Conservation (phyloP, 2,797 vertebrate genomes). For the Melanotaenia trifasciata region DNA sequence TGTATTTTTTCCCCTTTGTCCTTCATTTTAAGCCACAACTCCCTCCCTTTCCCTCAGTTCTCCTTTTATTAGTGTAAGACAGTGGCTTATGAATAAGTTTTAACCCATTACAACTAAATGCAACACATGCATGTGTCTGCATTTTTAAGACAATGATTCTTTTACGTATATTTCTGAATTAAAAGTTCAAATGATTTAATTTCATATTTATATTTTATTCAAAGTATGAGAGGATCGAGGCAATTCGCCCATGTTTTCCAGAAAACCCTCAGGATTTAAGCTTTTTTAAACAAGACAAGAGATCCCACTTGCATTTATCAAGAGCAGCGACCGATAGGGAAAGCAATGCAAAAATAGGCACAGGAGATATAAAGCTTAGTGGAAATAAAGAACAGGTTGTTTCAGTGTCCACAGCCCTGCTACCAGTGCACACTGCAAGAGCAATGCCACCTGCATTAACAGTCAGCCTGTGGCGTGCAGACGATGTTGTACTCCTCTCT, state of each 20-base stretch:
- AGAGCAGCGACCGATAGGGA: slow-evolving; percentile 49
- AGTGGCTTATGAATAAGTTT: slow-evolving; percentile 45
- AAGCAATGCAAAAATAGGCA: slow-evolving; percentile 60
- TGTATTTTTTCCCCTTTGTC: slow-evolving; percentile 50
- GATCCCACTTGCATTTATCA: slow-evolving; percentile 72
- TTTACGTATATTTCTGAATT: background rate
- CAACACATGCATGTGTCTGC: background rate
- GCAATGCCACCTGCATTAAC: slow-evolving; percentile 65
- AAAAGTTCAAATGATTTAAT: background rate
- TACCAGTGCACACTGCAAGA: slow-evolving; percentile 20
- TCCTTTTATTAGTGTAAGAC: slow-evolving; percentile 66
- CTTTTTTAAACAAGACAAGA: slow-evolving; percentile 19
- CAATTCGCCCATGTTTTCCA: background rate
- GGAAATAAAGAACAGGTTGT: slow-evolving; percentile 37
- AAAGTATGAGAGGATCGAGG: background rate
- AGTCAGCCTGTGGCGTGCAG: slow-evolving; percentile 38
- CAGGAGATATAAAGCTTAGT: slow-evolving; percentile 19
- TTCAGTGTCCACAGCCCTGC: slow-evolving; percentile 16
- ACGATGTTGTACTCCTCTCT: slow-evolving; percentile 33
- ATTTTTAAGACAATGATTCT: background rate
- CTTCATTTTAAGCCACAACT: slow-evolving; percentile 50
- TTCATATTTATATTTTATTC: background rate
- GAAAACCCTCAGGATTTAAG: background rate
- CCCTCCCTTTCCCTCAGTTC: slow-evolving; percentile 22
- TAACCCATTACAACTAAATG: slow-evolving; percentile 4